Percentiles rank a stretch among this genome's conserved stretches.
Conservation (phyloP, 2,797 vertebrate genomes). For the Sebastes kiyomatsui region DNA sequence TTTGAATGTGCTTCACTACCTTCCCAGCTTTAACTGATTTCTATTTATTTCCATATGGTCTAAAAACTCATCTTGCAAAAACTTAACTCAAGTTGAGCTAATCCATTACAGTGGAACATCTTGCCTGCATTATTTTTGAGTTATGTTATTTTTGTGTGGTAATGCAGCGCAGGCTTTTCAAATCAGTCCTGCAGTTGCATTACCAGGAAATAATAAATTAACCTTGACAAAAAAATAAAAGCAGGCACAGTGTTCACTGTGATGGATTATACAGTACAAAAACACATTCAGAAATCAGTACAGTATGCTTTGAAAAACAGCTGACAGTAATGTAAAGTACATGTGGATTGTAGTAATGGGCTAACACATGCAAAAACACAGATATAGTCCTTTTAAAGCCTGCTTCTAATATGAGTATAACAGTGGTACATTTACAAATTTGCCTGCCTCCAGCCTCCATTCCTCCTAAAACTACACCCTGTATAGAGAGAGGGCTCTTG, state of each 20-base stretch:
- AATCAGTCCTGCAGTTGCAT: constrained; percentile 44
- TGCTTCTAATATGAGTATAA: constrained; percentile 48
- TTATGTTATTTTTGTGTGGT: constrained; percentile 46
- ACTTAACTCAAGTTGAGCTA: neutral
- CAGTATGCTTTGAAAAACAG: constrained; percentile 30
- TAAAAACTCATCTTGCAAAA: constrained; percentile 20
- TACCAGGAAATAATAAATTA: constrained; percentile 66
- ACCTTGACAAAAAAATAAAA: constrained; percentile 47
- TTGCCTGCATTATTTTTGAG: constrained; percentile 47
- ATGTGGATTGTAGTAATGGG: constrained; percentile 53
- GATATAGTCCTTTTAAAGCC: constrained; percentile 23
- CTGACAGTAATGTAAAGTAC: constrained; percentile 49
- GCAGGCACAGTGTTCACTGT: constrained; percentile 20
- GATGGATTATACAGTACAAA: constrained; percentile 29
- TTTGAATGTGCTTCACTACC: constrained; percentile 1
- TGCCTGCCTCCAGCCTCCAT: constrained; percentile 51
- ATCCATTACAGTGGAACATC: constrained; percentile 37
- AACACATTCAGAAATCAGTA: constrained; percentile 9
- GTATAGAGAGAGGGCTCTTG: constrained; percentile 56
- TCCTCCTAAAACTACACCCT: constrained; percentile 54
- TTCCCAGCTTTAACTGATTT: constrained; percentile 23
- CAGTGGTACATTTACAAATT: constrained; percentile 52
- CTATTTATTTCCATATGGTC: constrained; percentile 17
- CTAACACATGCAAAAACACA: constrained; percentile 27
- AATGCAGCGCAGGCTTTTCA: constrained; percentile 44